phyloP scores from a whole-genome alignment of 2,888 invertebrate species.

The Sclerodermus sp. region DNA sequence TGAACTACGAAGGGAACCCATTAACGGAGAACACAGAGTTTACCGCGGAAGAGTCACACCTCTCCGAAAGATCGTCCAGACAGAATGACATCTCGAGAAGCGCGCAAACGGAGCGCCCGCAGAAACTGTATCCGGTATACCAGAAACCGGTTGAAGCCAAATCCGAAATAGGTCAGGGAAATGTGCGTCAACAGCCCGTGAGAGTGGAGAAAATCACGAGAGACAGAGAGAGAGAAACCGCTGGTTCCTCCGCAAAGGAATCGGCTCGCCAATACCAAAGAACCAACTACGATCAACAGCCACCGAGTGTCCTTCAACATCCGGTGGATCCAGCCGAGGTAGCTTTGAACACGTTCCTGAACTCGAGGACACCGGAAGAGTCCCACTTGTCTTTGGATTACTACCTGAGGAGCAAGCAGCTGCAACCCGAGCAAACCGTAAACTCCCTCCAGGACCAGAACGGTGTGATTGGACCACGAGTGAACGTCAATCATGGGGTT shows the following conservation, averaged over 20 bases:
- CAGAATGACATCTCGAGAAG: conserved; percentile 16
- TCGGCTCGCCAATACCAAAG: conserved; percentile 1
- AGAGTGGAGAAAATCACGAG: too few species aligned
- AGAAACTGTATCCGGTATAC: conserved; percentile 27
- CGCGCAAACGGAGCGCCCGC: conserved; percentile 14
- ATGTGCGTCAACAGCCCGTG: too few species aligned
- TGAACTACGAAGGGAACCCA: conserved; percentile 52
- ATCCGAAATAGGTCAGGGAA: too few species aligned
- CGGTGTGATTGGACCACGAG: too few species aligned
- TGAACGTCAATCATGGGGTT: too few species aligned
- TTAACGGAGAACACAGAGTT: conserved; percentile 49
- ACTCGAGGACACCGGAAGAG: conserved; percentile 47
- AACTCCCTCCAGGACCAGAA: too few species aligned
- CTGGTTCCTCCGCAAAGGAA: too few species aligned
- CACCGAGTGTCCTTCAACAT: too few species aligned
- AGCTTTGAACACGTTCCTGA: conserved; percentile 41
- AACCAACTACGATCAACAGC: neutral
- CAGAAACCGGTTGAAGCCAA: neutral
- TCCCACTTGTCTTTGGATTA: conserved; percentile 41
- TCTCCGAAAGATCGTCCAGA: conserved; percentile 28
- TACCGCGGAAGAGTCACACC: conserved; percentile 45
- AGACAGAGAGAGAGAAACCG: conserved; percentile 5
- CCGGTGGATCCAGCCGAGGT: conserved; percentile 13
- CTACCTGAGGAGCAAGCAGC: conserved; percentile 28
- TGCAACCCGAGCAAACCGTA: too few species aligned